A percentile compares a stretch with the other conserved stretches of the same genome.
Conservation (phyloP, 92 coral and sea anemone genomes). For the Bergia sp. region DNA sequence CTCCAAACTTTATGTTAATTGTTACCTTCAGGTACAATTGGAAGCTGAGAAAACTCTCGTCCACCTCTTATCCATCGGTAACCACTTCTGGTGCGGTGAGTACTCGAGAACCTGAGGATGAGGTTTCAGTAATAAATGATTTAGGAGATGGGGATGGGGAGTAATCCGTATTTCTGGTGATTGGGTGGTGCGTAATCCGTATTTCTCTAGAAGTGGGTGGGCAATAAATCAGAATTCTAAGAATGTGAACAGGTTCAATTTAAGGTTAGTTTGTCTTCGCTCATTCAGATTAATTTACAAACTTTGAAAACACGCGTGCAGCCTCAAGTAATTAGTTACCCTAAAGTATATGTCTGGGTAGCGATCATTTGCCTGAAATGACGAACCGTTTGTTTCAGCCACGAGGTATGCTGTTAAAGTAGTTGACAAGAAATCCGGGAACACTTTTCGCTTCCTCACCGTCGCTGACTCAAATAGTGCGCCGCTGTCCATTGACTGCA, state of each 20-base stretch:
- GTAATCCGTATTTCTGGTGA: not conserved
- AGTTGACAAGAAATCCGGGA: constrained; percentile 26
- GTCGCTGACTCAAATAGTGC: constrained; percentile 26
- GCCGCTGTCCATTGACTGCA: constrained; percentile 35
- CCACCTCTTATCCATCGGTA: constrained; percentile 21
- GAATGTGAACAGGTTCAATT: no score
- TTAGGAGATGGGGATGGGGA: not conserved
- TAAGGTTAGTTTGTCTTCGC: no score
- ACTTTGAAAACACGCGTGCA: not conserved
- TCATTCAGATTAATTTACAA: no score
- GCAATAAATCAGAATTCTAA: no score
- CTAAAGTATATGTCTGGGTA: not conserved
- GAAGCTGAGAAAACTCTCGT: constrained; percentile 26
- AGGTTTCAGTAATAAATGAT: not conserved
- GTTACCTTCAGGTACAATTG: constrained; percentile 12
- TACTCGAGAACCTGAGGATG: not conserved
- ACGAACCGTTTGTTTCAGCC: not conserved
- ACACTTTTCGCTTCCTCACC: constrained; percentile 16
- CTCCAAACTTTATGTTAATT: not conserved
- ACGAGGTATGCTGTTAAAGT: constrained; percentile 16
- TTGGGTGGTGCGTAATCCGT: not conserved
- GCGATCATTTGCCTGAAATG: not conserved
- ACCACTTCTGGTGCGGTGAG: constrained; percentile 43
- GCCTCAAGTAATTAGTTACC: not conserved
- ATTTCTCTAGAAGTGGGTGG: no score